Conservation (phyloP, 2,113 vertebrate species). For the Tyto alba region DNA sequence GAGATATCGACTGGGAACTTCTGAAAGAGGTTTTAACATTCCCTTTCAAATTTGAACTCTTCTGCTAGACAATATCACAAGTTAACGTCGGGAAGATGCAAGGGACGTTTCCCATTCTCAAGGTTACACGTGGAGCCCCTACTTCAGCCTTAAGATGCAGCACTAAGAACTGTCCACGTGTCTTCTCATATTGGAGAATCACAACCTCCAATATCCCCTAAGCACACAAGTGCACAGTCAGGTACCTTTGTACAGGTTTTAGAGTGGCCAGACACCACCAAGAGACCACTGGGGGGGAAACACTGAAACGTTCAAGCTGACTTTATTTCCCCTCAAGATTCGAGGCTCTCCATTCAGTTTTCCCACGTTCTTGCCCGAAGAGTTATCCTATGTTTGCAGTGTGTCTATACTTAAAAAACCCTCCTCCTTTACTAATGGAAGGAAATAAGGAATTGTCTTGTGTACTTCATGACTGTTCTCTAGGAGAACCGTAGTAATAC, state of each 20-base stretch:
- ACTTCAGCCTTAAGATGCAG: neutral
- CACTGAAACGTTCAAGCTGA: fast-evolving
- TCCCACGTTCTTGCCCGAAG: neutral
- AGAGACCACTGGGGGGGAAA: neutral
- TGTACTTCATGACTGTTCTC: neutral
- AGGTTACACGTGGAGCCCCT: fast-evolving
- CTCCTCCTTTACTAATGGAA: neutral
- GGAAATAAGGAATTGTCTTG: neutral
- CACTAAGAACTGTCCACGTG: neutral
- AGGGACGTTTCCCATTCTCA: neutral
- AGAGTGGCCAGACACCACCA: neutral
- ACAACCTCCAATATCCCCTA: fast-evolving
- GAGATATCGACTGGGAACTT: neutral
- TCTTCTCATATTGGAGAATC: neutral
- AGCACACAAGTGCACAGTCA: fast-evolving
- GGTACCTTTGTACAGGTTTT: neutral
- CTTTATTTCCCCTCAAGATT: fast-evolving
- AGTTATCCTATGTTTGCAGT: neutral
- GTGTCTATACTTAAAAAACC: neutral
- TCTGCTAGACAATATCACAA: fast-evolving
- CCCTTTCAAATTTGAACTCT: neutral
- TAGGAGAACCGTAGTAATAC: fast-evolving
- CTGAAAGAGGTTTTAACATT: neutral
- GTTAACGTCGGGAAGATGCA: fast-evolving
- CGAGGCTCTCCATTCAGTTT: neutral